phyloP scores from a whole-genome alignment of 2,797 vertebrate genomes.

The Enteromius treurensis region DNA sequence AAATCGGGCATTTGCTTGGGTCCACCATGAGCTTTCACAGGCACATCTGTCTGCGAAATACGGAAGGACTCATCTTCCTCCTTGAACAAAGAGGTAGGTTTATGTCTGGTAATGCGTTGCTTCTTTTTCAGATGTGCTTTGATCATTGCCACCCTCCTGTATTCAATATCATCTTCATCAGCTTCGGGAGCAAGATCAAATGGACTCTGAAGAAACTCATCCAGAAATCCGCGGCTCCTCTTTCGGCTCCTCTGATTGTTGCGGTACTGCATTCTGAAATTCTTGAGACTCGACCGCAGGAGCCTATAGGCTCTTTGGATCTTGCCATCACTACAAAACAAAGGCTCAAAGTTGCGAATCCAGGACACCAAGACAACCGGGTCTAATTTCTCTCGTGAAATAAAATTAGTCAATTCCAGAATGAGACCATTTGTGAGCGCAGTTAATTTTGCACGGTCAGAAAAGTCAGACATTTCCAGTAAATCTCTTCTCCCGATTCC shows the following conservation, averaged over 20 bases:
- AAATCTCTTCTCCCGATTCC: constrained; percentile 77
- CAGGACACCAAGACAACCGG: constrained; percentile 74
- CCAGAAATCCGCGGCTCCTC: constrained; percentile 70
- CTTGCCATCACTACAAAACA: constrained; percentile 74
- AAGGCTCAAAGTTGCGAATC: constrained; percentile 76
- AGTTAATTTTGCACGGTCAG: constrained; percentile 72
- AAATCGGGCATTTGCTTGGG: not conserved
- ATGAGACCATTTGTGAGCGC: constrained; percentile 81
- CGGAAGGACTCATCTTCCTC: constrained; percentile 42
- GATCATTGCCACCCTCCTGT: constrained; percentile 46
- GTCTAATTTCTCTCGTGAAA: constrained; percentile 74
- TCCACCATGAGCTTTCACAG: not conserved
- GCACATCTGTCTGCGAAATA: constrained; percentile 19
- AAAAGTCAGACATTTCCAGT: constrained; percentile 77
- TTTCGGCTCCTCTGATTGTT: constrained; percentile 74
- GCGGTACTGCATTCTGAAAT: constrained; percentile 67
- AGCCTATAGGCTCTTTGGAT: constrained; percentile 68
- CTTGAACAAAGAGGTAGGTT: constrained; percentile 31
- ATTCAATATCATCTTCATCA: constrained; percentile 43
- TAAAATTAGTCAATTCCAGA: constrained; percentile 76
- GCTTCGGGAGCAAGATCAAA: constrained; percentile 70
- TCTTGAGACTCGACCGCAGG: constrained; percentile 71
- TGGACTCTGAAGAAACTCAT: constrained; percentile 75
- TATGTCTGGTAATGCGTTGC: constrained; percentile 17
- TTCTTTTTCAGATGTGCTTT: constrained; percentile 67